Evolutionary conservation across 92 coral and sea anemone genomes (phyloP).

Genomic region (Epizoanthus ramosus): DNA sequence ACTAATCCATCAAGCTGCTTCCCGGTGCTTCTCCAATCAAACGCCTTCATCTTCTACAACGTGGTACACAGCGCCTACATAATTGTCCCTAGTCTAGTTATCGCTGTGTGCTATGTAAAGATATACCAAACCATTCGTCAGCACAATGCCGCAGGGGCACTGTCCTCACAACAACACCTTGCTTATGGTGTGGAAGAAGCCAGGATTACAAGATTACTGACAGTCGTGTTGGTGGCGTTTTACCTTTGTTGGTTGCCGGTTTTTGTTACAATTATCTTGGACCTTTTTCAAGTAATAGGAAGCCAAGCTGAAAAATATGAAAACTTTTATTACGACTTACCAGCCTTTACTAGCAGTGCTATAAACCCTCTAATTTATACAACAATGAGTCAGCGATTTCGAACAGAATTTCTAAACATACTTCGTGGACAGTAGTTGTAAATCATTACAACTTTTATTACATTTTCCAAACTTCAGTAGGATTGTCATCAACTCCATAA

Average conservation of each 20-base stretch:
- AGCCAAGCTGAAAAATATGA: neutral
- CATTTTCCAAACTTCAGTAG: too few species aligned
- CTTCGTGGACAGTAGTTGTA: neutral
- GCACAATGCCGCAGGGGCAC: neutral
- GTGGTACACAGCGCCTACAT: neutral
- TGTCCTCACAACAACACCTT: neutral
- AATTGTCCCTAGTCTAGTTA: conserved; percentile 3
- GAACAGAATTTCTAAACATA: conserved; percentile 1
- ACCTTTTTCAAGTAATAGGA: neutral
- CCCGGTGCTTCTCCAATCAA: neutral
- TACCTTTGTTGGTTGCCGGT: conserved; percentile 17
- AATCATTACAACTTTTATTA: too few species aligned
- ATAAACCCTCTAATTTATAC: conserved; percentile 15
- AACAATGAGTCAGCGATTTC: conserved; percentile 1
- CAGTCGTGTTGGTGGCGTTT: neutral
- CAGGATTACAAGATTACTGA: neutral
- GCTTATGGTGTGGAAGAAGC: neutral
- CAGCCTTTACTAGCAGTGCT: neutral
- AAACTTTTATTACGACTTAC: neutral
- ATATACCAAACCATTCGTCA: conserved; percentile 6
- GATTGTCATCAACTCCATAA: too few species aligned
- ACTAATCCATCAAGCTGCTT: conserved; percentile 1
- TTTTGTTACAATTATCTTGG: neutral
- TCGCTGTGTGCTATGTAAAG: conserved; percentile 3
- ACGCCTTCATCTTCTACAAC: neutral